Base-by-base conservation (phyloP, 1,140 invertebrate genomes). In the Globodera rostochiensis region DNA sequence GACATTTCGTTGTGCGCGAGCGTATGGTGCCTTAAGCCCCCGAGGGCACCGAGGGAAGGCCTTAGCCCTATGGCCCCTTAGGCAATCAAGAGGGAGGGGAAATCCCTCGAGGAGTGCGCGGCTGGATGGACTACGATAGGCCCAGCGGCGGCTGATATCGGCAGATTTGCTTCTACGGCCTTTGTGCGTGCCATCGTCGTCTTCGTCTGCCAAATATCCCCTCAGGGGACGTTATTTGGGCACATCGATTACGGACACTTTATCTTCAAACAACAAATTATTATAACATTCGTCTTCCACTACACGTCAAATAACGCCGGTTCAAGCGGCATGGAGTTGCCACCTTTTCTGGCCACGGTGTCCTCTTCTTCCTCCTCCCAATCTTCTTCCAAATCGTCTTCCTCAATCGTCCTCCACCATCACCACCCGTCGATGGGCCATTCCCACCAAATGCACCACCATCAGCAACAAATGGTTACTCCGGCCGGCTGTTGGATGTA, bases 271-370 rank as follows among this genome's bases (percentile, higher is more conserved):
- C 36, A 36, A 36, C 1, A 36, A 36, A 64, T 64, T 64, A 15
- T 64, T 13, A 64, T 64, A 6, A 3, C 57, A 64, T 64, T 15
- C 11, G 5, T 11, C 57, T 47, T 45, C 5, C 25, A 45, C 67
- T 36, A 36, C 36, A 36, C 36, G 36, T 36, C 25, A 71, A 45
- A 15, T 47, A 71, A 2, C n/a, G 25, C 69, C 67, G 67, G n/a
- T 36, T 36, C 69, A 19, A 7, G 46, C 69, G 36, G 15, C 36
- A 78, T 78, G 80, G 80, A 81, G 77, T 77, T 81, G 53, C 80
- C 80, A 21, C 80, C 80, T 19, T 81, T 81, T 25, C 74, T 81
- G n/a, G 80, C 80, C 45, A 77, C 73, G 15, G 45, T 69, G 19
- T 45, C 73, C n/a, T 74, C 80, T 25, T 57, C 76, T 21, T 64